Evolutionary conservation across 2,888 invertebrate species (phyloP).

Genomic region (Callyntrura sp.): DNA sequence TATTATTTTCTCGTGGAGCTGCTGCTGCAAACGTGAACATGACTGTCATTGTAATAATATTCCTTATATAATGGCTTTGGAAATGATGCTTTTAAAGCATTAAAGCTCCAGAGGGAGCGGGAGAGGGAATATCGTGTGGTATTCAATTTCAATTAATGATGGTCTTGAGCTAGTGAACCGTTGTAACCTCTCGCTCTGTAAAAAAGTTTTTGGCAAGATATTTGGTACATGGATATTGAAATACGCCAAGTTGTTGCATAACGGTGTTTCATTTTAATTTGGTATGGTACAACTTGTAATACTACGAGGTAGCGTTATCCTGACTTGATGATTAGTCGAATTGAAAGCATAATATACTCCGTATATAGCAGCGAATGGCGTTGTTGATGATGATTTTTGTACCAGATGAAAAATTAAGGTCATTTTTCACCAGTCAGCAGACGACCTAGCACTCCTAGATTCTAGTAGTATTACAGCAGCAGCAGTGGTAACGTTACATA

Average conservation of each 20-base stretch:
- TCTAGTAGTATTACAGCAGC: background rate
- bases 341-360: background rate
- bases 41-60: background rate
- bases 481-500: no score
- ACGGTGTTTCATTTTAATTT: background rate
- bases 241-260: background rate
- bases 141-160: slow-evolving; percentile 14
- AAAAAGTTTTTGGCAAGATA: background rate
- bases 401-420: slow-evolving; percentile 36
- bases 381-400: slow-evolving; percentile 1
- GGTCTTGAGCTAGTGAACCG: slow-evolving; percentile 38
- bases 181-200: background rate
- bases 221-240: background rate
- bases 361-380: no score
- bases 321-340: background rate
- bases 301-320: no score
- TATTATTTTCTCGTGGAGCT: slow-evolving; percentile 40
- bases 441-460: background rate
- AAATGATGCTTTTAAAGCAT: slow-evolving; percentile 42
- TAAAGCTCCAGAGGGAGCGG: slow-evolving; percentile 2
- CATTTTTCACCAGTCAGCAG: slow-evolving; percentile 41
- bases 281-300: background rate
- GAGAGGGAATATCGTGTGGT: background rate
- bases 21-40: background rate
- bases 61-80: background rate